Evolutionary conservation across 2,797 vertebrate species (phyloP).

Genomic region (Diplodus puntazzo): DNA sequence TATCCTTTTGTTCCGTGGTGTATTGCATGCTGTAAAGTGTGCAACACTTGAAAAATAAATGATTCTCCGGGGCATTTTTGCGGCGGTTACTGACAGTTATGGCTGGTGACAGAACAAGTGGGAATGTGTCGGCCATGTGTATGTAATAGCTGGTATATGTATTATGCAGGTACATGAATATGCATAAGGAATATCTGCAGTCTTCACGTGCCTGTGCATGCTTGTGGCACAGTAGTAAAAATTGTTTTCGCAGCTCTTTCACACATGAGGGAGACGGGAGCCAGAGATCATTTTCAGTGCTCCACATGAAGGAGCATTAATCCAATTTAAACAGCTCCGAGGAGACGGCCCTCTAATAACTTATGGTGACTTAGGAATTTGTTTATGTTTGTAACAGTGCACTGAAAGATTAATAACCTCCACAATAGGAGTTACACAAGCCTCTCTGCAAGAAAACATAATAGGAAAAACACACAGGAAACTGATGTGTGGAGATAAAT

Average conservation of each 20-base stretch:
- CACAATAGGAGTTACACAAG: conserved; percentile 48
- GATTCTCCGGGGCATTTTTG: background rate
- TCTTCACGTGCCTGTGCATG: conserved; percentile 11
- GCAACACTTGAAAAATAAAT: conserved; percentile 29
- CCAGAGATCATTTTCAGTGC: conserved; percentile 63
- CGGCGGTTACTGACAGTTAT: conserved; percentile 6
- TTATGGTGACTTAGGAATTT: conserved; percentile 75
- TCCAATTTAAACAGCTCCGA: conserved; percentile 73
- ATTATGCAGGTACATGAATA: conserved; percentile 2
- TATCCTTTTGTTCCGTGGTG: conserved; percentile 29
- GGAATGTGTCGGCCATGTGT: conserved; percentile 1
- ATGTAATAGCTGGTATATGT: conserved; percentile 12
- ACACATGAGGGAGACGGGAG: conserved; percentile 45
- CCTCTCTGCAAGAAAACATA: conserved; percentile 46
- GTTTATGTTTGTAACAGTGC: conserved; percentile 75
- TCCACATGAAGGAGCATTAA: conserved; percentile 74
- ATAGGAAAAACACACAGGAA: conserved; percentile 41
- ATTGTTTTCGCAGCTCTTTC: conserved; percentile 65
- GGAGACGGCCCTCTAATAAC: conserved; percentile 74
- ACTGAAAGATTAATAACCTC: conserved; percentile 74
- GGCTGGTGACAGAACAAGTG: conserved; percentile 13
- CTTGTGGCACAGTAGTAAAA: conserved; percentile 44
- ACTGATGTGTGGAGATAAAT: conserved; percentile 70
- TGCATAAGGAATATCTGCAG: conserved; percentile 22
- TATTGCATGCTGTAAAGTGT: conserved; percentile 25